A percentile compares a stretch with the other conserved stretches of the same genome.
Conservation (phyloP, 2,888 invertebrate species). For the Tetropium fuscum region DNA sequence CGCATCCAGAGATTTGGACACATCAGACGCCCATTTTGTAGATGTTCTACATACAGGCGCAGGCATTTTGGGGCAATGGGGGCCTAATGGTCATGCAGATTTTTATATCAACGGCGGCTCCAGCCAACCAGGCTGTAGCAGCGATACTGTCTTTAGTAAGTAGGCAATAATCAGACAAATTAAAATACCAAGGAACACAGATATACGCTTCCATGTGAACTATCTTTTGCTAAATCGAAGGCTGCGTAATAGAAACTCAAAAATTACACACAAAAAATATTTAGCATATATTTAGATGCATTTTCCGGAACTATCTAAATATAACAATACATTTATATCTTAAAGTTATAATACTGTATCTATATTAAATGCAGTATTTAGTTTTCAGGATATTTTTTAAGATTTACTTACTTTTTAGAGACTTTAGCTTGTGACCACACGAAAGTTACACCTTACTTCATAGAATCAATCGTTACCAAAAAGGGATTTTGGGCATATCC, state of each 20-base stretch:
- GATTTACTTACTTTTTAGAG: conserved; percentile 71
- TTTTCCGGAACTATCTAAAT: no score
- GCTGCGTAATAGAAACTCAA: no score
- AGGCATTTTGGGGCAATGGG: conserved; percentile 90
- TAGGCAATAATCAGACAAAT: no score
- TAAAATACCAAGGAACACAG: no score
- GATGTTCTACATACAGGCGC: conserved; percentile 89
- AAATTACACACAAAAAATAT: no score
- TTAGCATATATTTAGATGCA: no score
- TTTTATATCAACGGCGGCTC: conserved; percentile 92
- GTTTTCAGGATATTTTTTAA: no score
- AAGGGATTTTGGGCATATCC: conserved; percentile 89
- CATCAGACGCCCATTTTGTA: conserved; percentile 85
- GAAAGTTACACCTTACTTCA: conserved; percentile 90
- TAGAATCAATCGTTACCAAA: conserved; percentile 85
- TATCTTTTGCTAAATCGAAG: no score
- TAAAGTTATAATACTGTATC: no score
- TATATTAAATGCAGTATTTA: no score
- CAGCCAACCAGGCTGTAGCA: conserved; percentile 88
- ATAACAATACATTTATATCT: no score
- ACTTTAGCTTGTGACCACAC: conserved; percentile 91
- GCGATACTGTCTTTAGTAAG: conserved; percentile 69
- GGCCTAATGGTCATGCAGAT: conserved; percentile 89
- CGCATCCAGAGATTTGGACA: conserved; percentile 82
- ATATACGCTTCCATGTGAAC: no score